Conservation (phyloP, 92 coral and sea anemone species). For the Chrysogorgia sp. region DNA sequence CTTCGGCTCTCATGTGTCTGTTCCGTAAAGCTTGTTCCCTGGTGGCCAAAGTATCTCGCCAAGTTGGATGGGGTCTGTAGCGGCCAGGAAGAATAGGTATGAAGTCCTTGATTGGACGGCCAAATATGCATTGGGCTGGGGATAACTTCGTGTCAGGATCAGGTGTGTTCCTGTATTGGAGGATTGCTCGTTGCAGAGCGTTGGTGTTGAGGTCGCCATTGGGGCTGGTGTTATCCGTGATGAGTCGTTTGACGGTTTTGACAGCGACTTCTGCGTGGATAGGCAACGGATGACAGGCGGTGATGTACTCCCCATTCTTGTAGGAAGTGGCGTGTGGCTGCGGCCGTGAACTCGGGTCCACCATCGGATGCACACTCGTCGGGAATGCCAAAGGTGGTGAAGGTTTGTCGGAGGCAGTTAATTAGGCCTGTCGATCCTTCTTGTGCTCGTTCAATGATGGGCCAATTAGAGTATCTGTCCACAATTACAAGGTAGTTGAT, state of each 20-base stretch:
- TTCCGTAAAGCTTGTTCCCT: slow-evolving; percentile 52
- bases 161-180: too few species aligned
- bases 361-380: slow-evolving; percentile 33
- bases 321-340: slow-evolving; percentile 47
- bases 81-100: slow-evolving; percentile 34
- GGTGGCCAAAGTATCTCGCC: slow-evolving; percentile 41
- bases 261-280: slow-evolving; percentile 56
- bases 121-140: slow-evolving; percentile 46
- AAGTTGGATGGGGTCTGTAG: slow-evolving; percentile 33
- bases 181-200: slow-evolving; percentile 19
- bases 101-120: slow-evolving; percentile 31
- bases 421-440: slow-evolving; percentile 36
- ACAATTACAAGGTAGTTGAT: slow-evolving; percentile 31
- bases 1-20: slow-evolving; percentile 40
- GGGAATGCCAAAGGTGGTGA: slow-evolving; percentile 42
- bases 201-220: slow-evolving; percentile 47
- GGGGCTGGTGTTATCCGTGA: slow-evolving; percentile 43
- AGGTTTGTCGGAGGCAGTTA: slow-evolving; percentile 40
- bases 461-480: slow-evolving; percentile 13
- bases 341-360: not conserved
- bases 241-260: slow-evolving; percentile 48
- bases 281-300: slow-evolving; percentile 46
- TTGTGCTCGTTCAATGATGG: slow-evolving; percentile 19
- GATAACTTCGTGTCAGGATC: slow-evolving; percentile 36
- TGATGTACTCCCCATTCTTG: slow-evolving; percentile 50